Conservation (phyloP, 2,113 vertebrate genomes). For the Antennarius striatus region DNA sequence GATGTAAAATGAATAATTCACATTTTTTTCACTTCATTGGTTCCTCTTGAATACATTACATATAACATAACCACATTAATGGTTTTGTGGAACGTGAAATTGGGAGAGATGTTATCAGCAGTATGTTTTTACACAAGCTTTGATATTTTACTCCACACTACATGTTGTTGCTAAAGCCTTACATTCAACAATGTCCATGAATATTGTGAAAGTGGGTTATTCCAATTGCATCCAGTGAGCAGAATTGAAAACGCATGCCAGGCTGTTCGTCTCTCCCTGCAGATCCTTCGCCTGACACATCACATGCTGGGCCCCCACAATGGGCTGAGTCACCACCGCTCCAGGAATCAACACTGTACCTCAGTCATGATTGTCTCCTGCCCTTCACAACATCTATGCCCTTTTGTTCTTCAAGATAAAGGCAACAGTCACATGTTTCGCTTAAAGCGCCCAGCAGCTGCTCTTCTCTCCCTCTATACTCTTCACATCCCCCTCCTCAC, state of each 20-base stretch:
- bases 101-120: not conserved
- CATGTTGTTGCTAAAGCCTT: not conserved
- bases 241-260: conserved; percentile 48
- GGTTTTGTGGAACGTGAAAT: too few species aligned
- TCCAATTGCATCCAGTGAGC: conserved; percentile 9
- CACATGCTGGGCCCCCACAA: conserved; percentile 72
- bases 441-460: conserved; percentile 77
- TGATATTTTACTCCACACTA: conserved; percentile 8
- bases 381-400: conserved; percentile 72
- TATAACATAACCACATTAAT: too few species aligned
- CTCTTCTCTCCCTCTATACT: conserved; percentile 62
- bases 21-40: too few species aligned
- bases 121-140: not conserved
- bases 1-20: too few species aligned
- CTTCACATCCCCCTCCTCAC: conserved; percentile 53
- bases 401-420: conserved; percentile 79
- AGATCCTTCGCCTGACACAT: conserved; percentile 67
- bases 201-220: conserved; percentile 10
- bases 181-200: not conserved
- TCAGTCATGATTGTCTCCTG: conserved; percentile 72
- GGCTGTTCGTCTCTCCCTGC: conserved; percentile 30
- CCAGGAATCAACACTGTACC: conserved; percentile 76
- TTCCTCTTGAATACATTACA: too few species aligned
- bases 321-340: conserved; percentile 62
- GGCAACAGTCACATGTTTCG: conserved; percentile 80